Evolutionary conservation across 1,140 invertebrate genomes (phyloP), one percentile per base, ranked within the genome.

Genomic region (Hydropsyche tenuis): DNA sequence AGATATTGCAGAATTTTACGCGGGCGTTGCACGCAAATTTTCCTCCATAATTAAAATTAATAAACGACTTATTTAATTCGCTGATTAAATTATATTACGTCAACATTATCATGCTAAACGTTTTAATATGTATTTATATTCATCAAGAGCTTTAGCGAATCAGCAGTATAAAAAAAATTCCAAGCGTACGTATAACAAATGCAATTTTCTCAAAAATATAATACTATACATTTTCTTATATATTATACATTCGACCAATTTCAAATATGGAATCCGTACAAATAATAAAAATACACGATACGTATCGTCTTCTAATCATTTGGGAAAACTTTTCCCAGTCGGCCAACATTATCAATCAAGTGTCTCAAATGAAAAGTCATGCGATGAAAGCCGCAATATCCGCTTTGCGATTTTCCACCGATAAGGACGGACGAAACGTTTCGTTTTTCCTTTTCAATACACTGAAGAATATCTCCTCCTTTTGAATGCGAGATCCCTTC

Each of bases 321-420:
- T 53, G 9, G n/a, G 5, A 53, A 20, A 53, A 53, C 14, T 20
- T 53, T 53, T 53, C 48, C 48, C 18, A 18, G 56, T 12, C 20
- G 23, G 12, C 56, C 22, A 60, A 25, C 56, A 60, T 60, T 60
- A 60, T 60, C 56, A 60, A 60, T 60, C 56, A 60, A 60, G 56
- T 60, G 56, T 60, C 56, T 60, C 56, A 27, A 60, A 60, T 60
- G 23, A 60, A 60, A 60, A 60, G 56, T 60, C 56, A 25, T 22
- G 56, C 56, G 56, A 60, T 60, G 56, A 60, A 60, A 60, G 56
- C 56, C 56, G 56, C 56, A 60, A 60, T 60, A 60, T 60, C 56
- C 56, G 56, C 22, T 25, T 7, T 11, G 56, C 56, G 56, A 60
- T 60, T 60, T 60, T 60, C 56, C 56, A 11, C 18, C 56, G 20